Percentiles rank a stretch among this genome's conserved stretches.
These are phyloP conservation scores for Steinernema scapterisci DNA, from an alignment of 2,888 invertebrate genomes.

Conservation along the genomic window DNA sequence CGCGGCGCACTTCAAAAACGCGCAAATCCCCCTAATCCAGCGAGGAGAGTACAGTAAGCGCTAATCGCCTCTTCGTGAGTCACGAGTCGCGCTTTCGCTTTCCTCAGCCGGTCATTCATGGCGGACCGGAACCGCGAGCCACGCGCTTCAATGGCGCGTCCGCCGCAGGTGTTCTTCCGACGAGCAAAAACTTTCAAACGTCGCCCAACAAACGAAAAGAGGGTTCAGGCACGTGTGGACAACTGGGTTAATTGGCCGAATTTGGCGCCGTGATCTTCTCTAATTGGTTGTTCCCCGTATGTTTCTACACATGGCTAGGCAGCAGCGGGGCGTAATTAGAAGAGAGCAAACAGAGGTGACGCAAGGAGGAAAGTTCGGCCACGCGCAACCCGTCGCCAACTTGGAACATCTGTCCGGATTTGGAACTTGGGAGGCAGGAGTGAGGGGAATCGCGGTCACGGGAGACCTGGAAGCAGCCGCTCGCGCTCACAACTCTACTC, in stretches of 20 bases:
- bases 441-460: too few relatives aligned
- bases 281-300: constrained; percentile 28
- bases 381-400: background rate
- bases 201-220: background rate
- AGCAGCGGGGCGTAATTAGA: background rate
- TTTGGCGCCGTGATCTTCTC: constrained; percentile 2
- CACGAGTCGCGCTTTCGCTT: background rate
- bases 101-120: background rate
- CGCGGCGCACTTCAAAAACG: constrained; percentile 30
- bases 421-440: too few relatives aligned
- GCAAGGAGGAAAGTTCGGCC: background rate
- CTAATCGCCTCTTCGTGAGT: constrained; percentile 9
- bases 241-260: constrained; percentile 28
- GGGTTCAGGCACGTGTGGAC: constrained; percentile 10
- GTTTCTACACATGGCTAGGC: constrained; percentile 27
- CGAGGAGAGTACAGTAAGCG: background rate
- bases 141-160: constrained; percentile 10
- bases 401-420: background rate
- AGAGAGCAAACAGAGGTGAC: constrained; percentile 12
- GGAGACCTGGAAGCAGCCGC: too few relatives aligned
- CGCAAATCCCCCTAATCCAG: constrained; percentile 6
- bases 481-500: too few relatives aligned
- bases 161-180: constrained; percentile 25
- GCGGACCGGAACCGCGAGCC: constrained; percentile 3
- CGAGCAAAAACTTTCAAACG: constrained; percentile 1